Evolutionary conservation across 35 echinoderm and acorn worm genomes (phyloP), one percentile per base, ranked within the genome.

Genomic region (Stichopus chloronotus): DNA sequence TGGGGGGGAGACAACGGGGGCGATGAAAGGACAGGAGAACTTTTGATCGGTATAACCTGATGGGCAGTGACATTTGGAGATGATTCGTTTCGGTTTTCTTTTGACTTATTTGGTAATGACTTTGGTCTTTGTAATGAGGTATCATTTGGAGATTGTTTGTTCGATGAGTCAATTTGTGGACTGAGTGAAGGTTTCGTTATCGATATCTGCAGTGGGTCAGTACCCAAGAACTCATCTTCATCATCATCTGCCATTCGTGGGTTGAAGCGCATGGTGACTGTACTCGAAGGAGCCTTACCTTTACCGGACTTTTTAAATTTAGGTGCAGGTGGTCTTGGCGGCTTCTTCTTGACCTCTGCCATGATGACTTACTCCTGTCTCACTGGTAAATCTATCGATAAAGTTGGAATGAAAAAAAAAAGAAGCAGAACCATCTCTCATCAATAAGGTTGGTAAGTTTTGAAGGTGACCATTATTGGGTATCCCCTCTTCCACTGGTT

Each of bases 321-420:
- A 25, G 87, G 87, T 30, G 87, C 59, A 63, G 87, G 87, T n/a
- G 87, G 87, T 71, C 87, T 89, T 25, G 87, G 87, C 71, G 87
- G 87, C 52, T 89, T 89, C 60, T 71, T 89, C 87, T 89, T 89
- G 17, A 12, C 52, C 63, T 88, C 55, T 69, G 55, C 86, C 69
- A 74, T 74, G 19, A 20, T 74, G 12, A 7, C 30, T 43, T 43
- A 43, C 19, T 74, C 22, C 17, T 74, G 1, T 61, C 14, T 10
- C 19, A 74, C 19, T n/a, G 22, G 69, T 24, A 24, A 43, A 43
- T 74, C 69, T 74, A 20, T n/a, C 19, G 69, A 74, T n/a, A 74
- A 74, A 19, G 7, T 19, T 74, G 19, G 19, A 20, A 74, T 20
- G 69, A 74, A 74, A 74, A 74, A 19, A 65, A 9, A 4, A 20